Evolutionary conservation across 2,888 invertebrate genomes (phyloP).

Genomic region (Ramazzottius varieornatus): DNA sequence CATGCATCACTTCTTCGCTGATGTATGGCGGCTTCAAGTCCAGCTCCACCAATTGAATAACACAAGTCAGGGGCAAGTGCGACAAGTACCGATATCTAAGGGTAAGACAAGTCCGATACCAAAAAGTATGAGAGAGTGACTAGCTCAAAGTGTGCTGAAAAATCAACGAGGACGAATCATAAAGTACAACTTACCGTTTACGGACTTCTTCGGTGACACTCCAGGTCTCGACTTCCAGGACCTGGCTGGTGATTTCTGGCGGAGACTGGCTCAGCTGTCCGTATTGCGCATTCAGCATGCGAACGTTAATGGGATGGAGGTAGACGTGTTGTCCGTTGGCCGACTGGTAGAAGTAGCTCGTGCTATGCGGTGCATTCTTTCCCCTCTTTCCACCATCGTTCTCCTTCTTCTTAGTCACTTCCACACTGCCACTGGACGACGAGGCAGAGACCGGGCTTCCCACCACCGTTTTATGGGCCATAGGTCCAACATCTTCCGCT

Average conservation of each 20-base stretch:
- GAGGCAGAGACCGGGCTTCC: background rate
- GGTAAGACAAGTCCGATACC: conserved; percentile 6
- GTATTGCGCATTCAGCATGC: conserved; percentile 60
- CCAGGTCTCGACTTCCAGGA: conserved; percentile 60
- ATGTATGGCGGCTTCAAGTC: conserved; percentile 45
- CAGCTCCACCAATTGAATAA: conserved; percentile 67
- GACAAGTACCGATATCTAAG: conserved; percentile 41
- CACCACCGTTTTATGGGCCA: no score
- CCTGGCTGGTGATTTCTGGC: conserved; percentile 38
- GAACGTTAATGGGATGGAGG: conserved; percentile 62
- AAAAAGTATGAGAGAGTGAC: background rate
- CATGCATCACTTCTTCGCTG: conserved; percentile 35
- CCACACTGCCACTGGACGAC: background rate
- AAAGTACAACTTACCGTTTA: background rate
- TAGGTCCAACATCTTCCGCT: no score
- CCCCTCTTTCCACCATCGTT: background rate
- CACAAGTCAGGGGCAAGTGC: conserved; percentile 67
- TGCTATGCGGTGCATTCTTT: background rate
- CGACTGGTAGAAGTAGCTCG: conserved; percentile 29
- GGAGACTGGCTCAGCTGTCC: conserved; percentile 55
- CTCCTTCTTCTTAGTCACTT: background rate
- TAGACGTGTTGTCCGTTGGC: conserved; percentile 74
- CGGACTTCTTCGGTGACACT: conserved; percentile 41
- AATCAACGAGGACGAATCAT: background rate
- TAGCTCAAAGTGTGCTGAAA: background rate